Conservation (phyloP, 2,113 vertebrate genomes). For the Erythrocercus mccallii region DNA sequence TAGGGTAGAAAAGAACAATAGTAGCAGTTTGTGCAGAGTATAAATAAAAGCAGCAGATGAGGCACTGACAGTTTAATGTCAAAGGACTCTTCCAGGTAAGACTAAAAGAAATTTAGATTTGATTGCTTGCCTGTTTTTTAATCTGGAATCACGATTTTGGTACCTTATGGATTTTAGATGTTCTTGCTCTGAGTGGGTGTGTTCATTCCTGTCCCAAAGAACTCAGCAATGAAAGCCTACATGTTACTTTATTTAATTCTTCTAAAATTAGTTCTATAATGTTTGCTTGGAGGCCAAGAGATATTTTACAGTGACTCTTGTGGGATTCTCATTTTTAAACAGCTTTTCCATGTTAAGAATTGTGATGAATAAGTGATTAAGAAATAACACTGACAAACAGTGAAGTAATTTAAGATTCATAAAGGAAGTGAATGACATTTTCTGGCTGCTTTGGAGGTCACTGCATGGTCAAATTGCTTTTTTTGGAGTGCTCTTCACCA, state of each 20-base stretch:
- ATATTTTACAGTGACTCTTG: constrained; percentile 20
- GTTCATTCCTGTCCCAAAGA: constrained; percentile 56
- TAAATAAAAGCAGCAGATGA: constrained; percentile 41
- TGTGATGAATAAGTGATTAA: constrained; percentile 15
- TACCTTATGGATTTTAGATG: constrained; percentile 16
- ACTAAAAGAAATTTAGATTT: background rate
- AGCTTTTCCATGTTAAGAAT: background rate
- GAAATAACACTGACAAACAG: background rate
- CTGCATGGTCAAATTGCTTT: background rate
- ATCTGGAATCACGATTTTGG: constrained; percentile 53
- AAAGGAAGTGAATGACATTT: background rate
- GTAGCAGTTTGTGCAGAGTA: background rate
- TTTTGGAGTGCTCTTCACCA: background rate
- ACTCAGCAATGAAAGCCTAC: constrained; percentile 64
- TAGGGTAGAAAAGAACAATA: background rate
- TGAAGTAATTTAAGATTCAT: constrained; percentile 18
- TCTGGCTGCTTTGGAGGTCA: background rate
- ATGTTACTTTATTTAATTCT: constrained; percentile 71
- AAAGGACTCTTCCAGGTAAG: constrained; percentile 40
- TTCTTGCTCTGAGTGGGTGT: constrained; percentile 46
- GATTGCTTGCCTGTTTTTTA: constrained; percentile 14
- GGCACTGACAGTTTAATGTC: background rate
- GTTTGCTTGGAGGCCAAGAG: constrained; percentile 62
- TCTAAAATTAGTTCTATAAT: constrained; percentile 65
- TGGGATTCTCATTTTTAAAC: constrained; percentile 8